These are phyloP conservation scores for Cancer borealis DNA, from an alignment of 2,888 invertebrate genomes.

Conservation along the genomic window DNA sequence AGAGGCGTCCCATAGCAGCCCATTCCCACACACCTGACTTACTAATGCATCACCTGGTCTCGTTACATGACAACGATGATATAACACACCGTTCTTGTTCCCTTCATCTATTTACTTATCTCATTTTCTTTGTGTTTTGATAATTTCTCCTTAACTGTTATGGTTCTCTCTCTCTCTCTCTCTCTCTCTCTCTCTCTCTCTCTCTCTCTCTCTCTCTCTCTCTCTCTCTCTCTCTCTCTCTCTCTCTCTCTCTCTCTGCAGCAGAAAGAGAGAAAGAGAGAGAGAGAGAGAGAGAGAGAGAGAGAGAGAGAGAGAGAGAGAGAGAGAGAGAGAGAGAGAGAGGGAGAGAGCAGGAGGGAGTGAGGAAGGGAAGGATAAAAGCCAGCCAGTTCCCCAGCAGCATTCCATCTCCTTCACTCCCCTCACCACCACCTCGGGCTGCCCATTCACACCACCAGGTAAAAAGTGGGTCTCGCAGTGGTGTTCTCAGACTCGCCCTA, in stretches of 20 bases:
- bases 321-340: not conserved
- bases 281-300: slow-evolving; percentile 35
- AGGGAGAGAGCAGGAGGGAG: not conserved
- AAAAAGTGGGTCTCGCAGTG: slow-evolving; percentile 25
- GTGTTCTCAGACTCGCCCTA: not conserved
- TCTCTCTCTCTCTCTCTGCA: slow-evolving; percentile 22
- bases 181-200: slow-evolving; percentile 23
- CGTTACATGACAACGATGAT: too few relatives aligned
- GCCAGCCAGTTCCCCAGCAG: not conserved
- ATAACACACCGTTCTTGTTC: too few relatives aligned
- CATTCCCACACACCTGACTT: too few relatives aligned
- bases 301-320: not conserved
- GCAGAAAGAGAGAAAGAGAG: not conserved
- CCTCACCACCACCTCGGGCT: slow-evolving; percentile 32
- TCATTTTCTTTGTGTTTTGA: not conserved
- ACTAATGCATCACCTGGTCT: too few relatives aligned
- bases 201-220: slow-evolving; percentile 40
- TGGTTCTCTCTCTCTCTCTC: not conserved
- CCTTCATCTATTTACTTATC: not conserved
- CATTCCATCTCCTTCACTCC: slow-evolving; percentile 42
- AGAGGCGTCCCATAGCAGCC: too few relatives aligned
- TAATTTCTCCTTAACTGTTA: not conserved
- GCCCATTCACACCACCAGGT: slow-evolving; percentile 14
- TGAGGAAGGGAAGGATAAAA: slow-evolving; percentile 13
- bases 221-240: slow-evolving; percentile 42